phyloP scores from a whole-genome alignment of 1,140 invertebrate species.

The Drosophila novamexicana region DNA sequence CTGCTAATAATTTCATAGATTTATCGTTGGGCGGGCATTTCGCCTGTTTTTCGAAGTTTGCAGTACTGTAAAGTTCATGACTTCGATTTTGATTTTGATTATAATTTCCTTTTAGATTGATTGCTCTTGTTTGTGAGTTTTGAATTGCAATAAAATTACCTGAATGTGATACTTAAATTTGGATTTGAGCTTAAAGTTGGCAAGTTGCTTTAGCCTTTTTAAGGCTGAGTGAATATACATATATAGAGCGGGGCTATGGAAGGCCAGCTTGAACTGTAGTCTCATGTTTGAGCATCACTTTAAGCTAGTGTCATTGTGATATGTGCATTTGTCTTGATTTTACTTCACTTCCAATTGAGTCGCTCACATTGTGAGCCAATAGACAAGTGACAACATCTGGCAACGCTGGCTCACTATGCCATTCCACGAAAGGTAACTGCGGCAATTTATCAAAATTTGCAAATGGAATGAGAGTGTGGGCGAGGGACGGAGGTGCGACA shows the following conservation, averaged over 20 bases:
- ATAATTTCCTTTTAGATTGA: constrained; percentile 50
- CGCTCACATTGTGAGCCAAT: constrained; percentile 18
- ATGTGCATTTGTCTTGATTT: constrained; percentile 73
- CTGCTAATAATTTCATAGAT: constrained; percentile 71
- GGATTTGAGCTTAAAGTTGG: no score
- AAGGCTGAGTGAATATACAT: no score
- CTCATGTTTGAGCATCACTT: neutral
- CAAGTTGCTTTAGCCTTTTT: no score
- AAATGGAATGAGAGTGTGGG: constrained; percentile 30
- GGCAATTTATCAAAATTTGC: constrained; percentile 82
- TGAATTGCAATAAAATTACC: neutral
- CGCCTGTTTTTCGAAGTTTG: constrained; percentile 18
- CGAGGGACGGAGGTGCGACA: constrained; percentile 7
- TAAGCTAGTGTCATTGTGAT: constrained; percentile 3
- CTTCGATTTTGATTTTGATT: constrained; percentile 33
- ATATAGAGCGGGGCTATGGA: no score
- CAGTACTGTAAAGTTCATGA: constrained; percentile 1
- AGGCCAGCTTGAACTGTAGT: neutral
- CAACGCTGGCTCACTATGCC: constrained; percentile 12
- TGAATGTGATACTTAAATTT: neutral
- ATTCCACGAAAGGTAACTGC: constrained; percentile 66
- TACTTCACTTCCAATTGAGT: constrained; percentile 58
- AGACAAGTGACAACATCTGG: constrained; percentile 44
- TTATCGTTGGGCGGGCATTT: constrained; percentile 61
- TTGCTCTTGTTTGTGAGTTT: constrained; percentile 21